These are phyloP conservation scores for Champsocephalus esox DNA, from an alignment of 2,797 vertebrate species.

Conservation along the genomic window DNA sequence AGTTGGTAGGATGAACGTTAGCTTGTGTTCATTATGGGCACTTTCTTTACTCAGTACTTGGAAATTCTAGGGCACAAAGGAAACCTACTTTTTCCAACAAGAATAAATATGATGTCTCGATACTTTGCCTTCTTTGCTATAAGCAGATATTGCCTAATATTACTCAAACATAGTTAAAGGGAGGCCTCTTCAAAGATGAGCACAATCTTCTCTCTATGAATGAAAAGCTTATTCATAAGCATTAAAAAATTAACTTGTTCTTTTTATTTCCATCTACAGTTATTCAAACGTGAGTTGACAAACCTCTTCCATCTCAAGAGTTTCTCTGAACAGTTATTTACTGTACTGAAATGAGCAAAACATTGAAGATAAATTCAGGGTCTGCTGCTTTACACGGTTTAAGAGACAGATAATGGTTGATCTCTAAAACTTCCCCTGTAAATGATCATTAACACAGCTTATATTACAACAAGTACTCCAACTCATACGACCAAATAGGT, in stretches of 20 bases:
- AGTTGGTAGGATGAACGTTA: constrained; percentile 7
- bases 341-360: background rate
- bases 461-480: background rate
- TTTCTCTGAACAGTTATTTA: background rate
- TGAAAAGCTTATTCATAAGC: background rate
- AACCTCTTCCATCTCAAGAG: background rate
- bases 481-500: too few relatives aligned
- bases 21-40: background rate
- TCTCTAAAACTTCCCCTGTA: background rate
- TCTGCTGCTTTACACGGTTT: background rate
- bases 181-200: background rate
- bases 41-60: background rate
- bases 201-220: background rate
- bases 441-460: background rate
- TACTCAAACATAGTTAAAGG: constrained; percentile 2
- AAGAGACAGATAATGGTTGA: background rate
- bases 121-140: background rate
- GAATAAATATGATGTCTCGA: background rate
- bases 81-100: constrained; percentile 1
- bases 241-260: background rate
- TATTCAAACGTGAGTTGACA: background rate
- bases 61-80: background rate
- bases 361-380: background rate
- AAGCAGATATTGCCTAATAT: background rate
- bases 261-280: background rate